Conservation (phyloP, 2,797 vertebrate genomes). For the Heliangelus exortis region DNA sequence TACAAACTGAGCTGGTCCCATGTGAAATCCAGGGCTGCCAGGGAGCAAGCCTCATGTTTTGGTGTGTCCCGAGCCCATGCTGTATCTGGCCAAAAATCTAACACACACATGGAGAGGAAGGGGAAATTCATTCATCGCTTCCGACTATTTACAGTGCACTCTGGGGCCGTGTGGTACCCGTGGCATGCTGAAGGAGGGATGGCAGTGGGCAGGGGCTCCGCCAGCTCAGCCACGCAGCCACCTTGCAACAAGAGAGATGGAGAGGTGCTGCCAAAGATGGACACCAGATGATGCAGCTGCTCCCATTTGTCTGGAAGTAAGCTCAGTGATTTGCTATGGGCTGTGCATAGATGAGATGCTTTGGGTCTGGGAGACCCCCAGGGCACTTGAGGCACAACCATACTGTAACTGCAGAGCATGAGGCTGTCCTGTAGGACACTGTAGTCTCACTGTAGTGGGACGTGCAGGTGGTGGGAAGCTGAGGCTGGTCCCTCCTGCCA, state of each 20-base stretch:
- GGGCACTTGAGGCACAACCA: background rate
- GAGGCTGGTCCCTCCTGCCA: background rate
- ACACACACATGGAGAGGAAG: slow-evolving; percentile 73
- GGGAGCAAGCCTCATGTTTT: slow-evolving; percentile 40
- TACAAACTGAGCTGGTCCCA: background rate
- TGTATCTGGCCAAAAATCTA: slow-evolving; percentile 67
- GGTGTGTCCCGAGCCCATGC: slow-evolving; percentile 20
- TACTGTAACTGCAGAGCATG: fast-evolving
- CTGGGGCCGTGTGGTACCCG: background rate
- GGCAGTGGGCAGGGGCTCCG: background rate
- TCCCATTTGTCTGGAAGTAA: background rate
- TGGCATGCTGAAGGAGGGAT: background rate
- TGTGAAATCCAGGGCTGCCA: slow-evolving; percentile 16
- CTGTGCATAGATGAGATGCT: background rate
- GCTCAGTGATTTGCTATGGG: fast-evolving
- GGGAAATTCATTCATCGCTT: slow-evolving; percentile 74
- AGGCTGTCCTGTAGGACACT: background rate
- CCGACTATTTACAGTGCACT: slow-evolving; percentile 62
- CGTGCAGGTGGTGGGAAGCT: fast-evolving
- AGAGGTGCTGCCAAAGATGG: background rate
- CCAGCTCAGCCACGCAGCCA: background rate
- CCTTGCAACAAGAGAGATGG: fast-evolving
- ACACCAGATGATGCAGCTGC: background rate
- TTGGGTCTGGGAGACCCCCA: background rate
- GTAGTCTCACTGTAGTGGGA: too few relatives aligned